These are phyloP conservation scores for Oppia nitens DNA, from an alignment of 1,140 invertebrate genomes.

Conservation along the genomic window DNA sequence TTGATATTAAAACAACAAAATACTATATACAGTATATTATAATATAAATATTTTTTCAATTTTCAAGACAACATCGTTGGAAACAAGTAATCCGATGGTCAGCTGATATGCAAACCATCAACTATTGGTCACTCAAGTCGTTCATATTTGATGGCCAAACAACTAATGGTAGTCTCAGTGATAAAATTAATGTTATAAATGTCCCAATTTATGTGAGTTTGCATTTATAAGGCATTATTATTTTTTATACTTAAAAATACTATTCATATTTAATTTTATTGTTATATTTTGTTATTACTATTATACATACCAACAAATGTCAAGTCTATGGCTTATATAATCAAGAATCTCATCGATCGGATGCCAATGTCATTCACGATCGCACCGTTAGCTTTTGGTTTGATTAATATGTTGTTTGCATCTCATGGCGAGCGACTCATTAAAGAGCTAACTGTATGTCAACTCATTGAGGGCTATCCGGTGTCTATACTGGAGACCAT, in stretches of 20 bases:
- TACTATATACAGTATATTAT: too few species aligned
- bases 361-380: slow-evolving; percentile 1
- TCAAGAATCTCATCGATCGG: neutral
- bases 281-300: neutral
- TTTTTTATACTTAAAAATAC: neutral
- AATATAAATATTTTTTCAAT: too few species aligned
- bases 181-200: slow-evolving; percentile 1
- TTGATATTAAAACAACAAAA: too few species aligned
- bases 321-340: slow-evolving; percentile 7
- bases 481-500: slow-evolving; percentile 13
- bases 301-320: neutral
- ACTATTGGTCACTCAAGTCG: neutral
- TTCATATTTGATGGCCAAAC: neutral
- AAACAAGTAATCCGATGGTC: slow-evolving; percentile 4
- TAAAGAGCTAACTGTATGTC: slow-evolving; percentile 2
- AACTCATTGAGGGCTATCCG: slow-evolving; percentile 12
- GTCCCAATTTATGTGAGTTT: slow-evolving; percentile 11
- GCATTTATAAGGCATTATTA: too few species aligned
- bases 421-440: slow-evolving; percentile 9
- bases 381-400: neutral
- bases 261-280: neutral
- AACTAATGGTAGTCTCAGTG: neutral
- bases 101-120: neutral
- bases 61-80: neutral
- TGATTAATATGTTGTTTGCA: neutral